Base-by-base conservation (phyloP, 2,888 invertebrate species). In the Eupithecia pulchellata region DNA sequence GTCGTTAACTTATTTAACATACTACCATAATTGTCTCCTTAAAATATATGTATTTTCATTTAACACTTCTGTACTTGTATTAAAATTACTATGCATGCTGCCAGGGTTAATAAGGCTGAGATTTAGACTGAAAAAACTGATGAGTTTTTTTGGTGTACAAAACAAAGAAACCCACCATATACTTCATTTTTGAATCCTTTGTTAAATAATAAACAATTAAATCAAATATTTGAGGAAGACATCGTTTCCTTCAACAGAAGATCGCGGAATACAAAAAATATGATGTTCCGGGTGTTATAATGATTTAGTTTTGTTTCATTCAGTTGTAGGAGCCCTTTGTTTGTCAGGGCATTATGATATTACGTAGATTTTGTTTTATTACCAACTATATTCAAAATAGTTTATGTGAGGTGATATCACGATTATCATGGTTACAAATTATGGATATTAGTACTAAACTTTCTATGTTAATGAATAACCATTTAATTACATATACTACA, bases 161-260 rank as follows among this genome's bases (percentile, higher is more conserved):
- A 52, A 52, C 52, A 52, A 52, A 52, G 52, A 25, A 52, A 52
- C 25, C 25, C 52, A 52, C 52, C 11, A 25, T 52, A 5, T 39
- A 6, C 47, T 57, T 57, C 8, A 29, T 29, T 36, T 34, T 36
- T 14, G 36, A 29, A 29, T 57, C 11, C 29, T 30, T 39, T 63
- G 47, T 65, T 61, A 70, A 62, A 64, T 52, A 69, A 62, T 58
- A 66, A 66, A 52, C 66, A 64, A 52, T 58, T 27, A 62, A 66
- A 72, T 42, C 25, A 47, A 17, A 65, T 78, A 80, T 84, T 82
- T 81, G 75, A 84, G 84, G 84, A 84, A 84, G 85, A 71, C 64
- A 64, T 62, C 29, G 73, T 76, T 79, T 84, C 83, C 83, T 80
- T 78, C 75, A 75, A 39, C 61, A 39, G 47, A n/a, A 27, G 60